These are phyloP conservation scores for Bos javanicus DNA, from an alignment of 2,113 vertebrate genomes.

Conservation along the genomic window DNA sequence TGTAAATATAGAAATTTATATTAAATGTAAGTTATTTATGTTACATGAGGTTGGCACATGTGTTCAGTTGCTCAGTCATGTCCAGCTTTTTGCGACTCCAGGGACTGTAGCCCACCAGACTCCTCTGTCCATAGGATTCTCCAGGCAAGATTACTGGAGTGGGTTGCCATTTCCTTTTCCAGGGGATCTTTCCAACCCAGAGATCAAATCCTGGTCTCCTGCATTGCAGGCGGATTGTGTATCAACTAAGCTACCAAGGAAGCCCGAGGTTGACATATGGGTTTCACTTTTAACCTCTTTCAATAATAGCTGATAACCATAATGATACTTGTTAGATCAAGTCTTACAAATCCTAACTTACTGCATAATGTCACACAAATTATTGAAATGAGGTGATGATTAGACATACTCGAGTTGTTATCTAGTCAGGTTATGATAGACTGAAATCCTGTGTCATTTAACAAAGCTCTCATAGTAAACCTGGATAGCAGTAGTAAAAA, in stretches of 20 bases:
- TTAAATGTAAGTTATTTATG: neutral
- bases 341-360: neutral
- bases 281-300: neutral
- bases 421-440: no score
- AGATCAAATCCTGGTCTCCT: neutral
- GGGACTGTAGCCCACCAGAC: neutral
- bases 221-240: neutral
- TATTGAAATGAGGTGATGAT: neutral
- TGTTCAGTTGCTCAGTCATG: neutral
- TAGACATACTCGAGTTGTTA: neutral
- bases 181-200: neutral
- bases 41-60: neutral
- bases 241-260: neutral
- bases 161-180: neutral
- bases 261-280: fast-evolving
- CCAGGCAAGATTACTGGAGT: neutral
- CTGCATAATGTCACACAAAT: neutral
- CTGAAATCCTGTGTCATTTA: neutral
- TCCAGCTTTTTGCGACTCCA: neutral
- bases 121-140: neutral
- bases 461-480: neutral
- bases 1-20: neutral
- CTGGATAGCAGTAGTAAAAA: neutral
- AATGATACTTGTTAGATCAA: neutral
- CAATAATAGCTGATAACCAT: neutral